Conservation (phyloP, 1,140 invertebrate genomes). For the Artemia franciscana region DNA sequence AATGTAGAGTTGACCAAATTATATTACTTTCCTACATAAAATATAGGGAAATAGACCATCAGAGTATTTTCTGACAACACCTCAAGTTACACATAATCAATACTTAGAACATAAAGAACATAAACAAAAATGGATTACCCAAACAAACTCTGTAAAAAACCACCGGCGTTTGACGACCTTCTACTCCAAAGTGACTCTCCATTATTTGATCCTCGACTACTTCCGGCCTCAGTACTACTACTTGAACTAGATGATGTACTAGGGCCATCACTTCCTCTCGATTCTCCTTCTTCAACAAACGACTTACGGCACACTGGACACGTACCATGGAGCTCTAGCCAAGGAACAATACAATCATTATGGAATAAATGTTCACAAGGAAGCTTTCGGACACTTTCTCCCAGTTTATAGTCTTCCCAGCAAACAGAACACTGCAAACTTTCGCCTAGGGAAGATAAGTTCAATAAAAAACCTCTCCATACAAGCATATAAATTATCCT, state of each 20-base stretch:
- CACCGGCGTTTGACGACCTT: background rate
- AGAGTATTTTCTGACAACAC: too few relatives aligned
- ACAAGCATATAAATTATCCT: too few relatives aligned
- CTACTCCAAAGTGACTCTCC: background rate
- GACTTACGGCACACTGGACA: slow-evolving; percentile 81
- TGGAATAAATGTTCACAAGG: slow-evolving; percentile 84
- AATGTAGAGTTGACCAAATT: too few relatives aligned
- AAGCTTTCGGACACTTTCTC: slow-evolving; percentile 61
- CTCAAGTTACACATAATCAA: too few relatives aligned
- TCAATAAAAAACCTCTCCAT: too few relatives aligned
- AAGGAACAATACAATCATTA: slow-evolving; percentile 71
- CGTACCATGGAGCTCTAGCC: slow-evolving; percentile 82
- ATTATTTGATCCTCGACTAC: background rate
- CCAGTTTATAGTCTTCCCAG: slow-evolving; percentile 72
- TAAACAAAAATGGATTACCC: too few relatives aligned
- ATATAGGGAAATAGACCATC: too few relatives aligned
- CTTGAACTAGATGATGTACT: background rate
- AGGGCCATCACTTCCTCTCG: background rate
- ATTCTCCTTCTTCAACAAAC: slow-evolving; percentile 24
- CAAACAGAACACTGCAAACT: slow-evolving; percentile 85
- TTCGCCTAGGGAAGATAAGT: slow-evolving; percentile 28
- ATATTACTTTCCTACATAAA: too few relatives aligned
- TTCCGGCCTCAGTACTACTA: background rate
- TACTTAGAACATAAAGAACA: too few relatives aligned
- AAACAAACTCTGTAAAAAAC: background rate